Conservation (phyloP, 2,888 invertebrate genomes). For the Stenotaenia linearis region DNA sequence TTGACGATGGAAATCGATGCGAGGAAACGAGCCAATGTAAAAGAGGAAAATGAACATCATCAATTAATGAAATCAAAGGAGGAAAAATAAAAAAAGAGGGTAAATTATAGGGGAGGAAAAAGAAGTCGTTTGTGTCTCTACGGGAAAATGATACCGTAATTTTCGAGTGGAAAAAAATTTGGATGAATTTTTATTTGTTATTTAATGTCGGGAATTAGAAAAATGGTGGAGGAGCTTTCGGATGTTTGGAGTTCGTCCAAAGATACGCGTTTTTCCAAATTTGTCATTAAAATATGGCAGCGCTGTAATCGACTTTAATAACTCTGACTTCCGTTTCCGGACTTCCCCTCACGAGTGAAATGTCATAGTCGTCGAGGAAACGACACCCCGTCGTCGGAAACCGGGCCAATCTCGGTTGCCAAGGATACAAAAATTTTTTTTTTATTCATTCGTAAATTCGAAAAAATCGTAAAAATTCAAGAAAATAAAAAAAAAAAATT, state of each 20-base stretch:
- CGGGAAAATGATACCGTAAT: neutral
- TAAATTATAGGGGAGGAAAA: neutral
- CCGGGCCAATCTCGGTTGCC: neutral
- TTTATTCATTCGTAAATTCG: too few species aligned
- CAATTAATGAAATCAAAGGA: slow-evolving; percentile 13
- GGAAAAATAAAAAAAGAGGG: neutral
- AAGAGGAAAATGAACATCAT: slow-evolving; percentile 24
- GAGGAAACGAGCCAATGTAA: slow-evolving; percentile 22
- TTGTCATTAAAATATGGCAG: slow-evolving; percentile 23
- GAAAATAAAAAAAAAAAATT: neutral
- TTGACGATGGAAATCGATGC: neutral
- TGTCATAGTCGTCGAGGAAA: slow-evolving; percentile 23
- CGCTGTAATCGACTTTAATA: slow-evolving; percentile 23
- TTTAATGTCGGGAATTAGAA: too few species aligned
- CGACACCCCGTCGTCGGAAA: slow-evolving; percentile 20
- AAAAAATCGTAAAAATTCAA: neutral
- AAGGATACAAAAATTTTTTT: neutral
- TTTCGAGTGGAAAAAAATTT: neutral
- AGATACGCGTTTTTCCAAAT: neutral
- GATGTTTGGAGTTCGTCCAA: neutral
- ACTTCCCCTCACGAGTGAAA: slow-evolving; percentile 14
- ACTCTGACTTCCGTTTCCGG: slow-evolving; percentile 21
- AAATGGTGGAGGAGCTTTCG: neutral
- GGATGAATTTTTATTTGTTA: too few species aligned
- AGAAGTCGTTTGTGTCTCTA: neutral